Evolutionary conservation across 2,888 invertebrate species (phyloP).

Genomic region (Eubasilissa splendida): DNA sequence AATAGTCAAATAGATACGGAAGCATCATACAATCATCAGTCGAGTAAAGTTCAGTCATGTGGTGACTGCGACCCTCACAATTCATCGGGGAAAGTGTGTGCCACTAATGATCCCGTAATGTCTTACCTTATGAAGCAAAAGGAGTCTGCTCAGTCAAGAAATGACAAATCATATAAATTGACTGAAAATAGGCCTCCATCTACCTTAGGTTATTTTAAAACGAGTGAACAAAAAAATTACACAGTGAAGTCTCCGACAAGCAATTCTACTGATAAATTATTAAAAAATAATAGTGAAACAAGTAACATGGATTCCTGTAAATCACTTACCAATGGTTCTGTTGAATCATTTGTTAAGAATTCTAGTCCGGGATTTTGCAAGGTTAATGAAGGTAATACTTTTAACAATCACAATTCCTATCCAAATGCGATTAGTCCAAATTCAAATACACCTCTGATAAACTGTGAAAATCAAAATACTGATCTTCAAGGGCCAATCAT

Average conservation of each 20-base stretch:
- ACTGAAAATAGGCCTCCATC: conserved; percentile 22
- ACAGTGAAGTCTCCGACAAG: conserved; percentile 6
- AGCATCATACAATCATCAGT: neutral
- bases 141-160: conserved; percentile 11
- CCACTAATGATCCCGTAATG: neutral
- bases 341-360: conserved; percentile 30
- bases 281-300: conserved; percentile 9
- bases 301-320: conserved; percentile 7
- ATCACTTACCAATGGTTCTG: conserved; percentile 13
- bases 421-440: conserved; percentile 37
- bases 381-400: conserved; percentile 31
- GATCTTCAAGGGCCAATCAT: conserved; percentile 76
- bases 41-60: conserved; percentile 3
- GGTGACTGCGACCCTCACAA: conserved; percentile 21
- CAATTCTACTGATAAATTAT: conserved; percentile 25
- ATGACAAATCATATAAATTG: conserved; percentile 6
- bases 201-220: conserved; percentile 29
- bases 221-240: conserved; percentile 4
- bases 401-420: conserved; percentile 22
- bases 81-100: neutral
- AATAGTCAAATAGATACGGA: conserved; percentile 25
- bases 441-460: conserved; percentile 21
- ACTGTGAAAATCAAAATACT: conserved; percentile 64
- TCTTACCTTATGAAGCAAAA: conserved; percentile 18
- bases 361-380: conserved; percentile 22